phyloP scores from a whole-genome alignment of 2,888 invertebrate genomes.

The Yponomeuta cagnagella region DNA sequence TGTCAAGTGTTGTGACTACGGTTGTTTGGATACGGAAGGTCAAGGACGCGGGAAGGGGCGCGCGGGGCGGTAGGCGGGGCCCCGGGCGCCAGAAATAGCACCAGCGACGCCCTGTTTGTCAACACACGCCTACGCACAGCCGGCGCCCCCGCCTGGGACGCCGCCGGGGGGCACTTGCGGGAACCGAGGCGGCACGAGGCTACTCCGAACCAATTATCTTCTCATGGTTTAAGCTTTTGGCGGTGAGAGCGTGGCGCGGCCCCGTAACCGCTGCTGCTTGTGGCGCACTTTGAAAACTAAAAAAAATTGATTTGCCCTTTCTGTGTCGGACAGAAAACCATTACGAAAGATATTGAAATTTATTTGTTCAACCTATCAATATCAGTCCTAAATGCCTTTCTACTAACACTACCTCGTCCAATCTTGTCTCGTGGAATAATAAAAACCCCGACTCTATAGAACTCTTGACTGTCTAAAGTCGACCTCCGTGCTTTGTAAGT shows the following conservation, averaged over 20 bases:
- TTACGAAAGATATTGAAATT: too few relatives aligned
- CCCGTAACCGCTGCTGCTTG: too few relatives aligned
- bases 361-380: too few relatives aligned
- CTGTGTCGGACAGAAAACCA: too few relatives aligned
- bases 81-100: slow-evolving; percentile 55
- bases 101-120: slow-evolving; percentile 61
- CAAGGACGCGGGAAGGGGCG: slow-evolving; percentile 52
- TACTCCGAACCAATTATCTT: slow-evolving; percentile 16
- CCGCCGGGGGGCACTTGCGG: slow-evolving; percentile 16
- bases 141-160: slow-evolving; percentile 23
- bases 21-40: slow-evolving; percentile 72
- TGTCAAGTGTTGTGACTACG: slow-evolving; percentile 62
- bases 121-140: slow-evolving; percentile 67
- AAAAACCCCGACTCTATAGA: too few relatives aligned
- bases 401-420: too few relatives aligned
- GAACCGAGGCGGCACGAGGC: slow-evolving; percentile 16
- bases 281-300: too few relatives aligned
- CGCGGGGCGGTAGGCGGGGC: slow-evolving; percentile 41
- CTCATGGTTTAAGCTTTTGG: not conserved
- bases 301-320: too few relatives aligned
- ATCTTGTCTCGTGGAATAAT: too few relatives aligned
- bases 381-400: too few relatives aligned
- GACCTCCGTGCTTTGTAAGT: too few relatives aligned
- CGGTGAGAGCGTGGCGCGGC: not conserved
- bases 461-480: too few relatives aligned